A percentile compares a stretch with the other conserved stretches of the same genome.
Evolutionary conservation across 2,113 vertebrate species (phyloP).

Genomic region (Eudyptes chrysolophus): DNA sequence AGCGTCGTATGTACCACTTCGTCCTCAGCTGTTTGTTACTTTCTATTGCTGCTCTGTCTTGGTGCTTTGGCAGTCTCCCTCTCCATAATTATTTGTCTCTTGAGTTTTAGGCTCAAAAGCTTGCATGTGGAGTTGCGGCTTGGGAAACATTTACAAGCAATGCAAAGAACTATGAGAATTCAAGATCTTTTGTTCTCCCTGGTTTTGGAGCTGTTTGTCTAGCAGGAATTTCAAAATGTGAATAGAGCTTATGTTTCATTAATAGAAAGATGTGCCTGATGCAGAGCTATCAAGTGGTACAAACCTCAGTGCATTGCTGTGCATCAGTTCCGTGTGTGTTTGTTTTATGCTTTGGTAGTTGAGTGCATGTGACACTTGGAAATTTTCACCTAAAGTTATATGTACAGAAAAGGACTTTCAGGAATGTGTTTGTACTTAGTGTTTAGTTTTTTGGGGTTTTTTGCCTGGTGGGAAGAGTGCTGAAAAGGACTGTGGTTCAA

Average conservation of each 20-base stretch:
- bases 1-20: neutral
- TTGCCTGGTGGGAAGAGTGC: neutral
- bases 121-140: neutral
- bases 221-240: slow-evolving; percentile 26
- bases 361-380: neutral
- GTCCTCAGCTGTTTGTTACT: neutral
- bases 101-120: slow-evolving; percentile 22
- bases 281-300: rapidly evolving
- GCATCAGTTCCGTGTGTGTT: neutral
- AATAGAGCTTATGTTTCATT: slow-evolving; percentile 29
- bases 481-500: neutral
- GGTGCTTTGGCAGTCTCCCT: neutral
- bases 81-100: neutral
- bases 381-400: neutral
- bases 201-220: neutral
- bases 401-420: neutral
- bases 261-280: neutral
- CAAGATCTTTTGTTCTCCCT: neutral
- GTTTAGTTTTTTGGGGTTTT: neutral
- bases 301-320: neutral
- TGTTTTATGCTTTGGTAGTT: neutral
- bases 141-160: neutral
- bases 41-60: neutral
- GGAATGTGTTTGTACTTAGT: neutral
- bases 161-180: neutral